Base-by-base conservation (phyloP, 2,888 invertebrate species). In the Tanytarsus gracilentus region DNA sequence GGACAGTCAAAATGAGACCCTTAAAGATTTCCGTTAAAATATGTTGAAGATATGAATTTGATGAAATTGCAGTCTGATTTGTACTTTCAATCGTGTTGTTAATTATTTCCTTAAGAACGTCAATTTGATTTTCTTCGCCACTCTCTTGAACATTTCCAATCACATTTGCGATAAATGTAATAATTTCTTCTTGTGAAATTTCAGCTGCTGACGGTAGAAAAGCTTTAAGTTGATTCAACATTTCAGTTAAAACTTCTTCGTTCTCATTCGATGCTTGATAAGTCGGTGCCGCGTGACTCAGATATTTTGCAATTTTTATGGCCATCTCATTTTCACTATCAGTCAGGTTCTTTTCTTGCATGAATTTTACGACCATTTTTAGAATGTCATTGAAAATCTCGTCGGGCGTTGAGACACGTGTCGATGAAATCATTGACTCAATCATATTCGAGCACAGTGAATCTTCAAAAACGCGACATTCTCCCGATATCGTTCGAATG, bases 181-280 rank as follows among this genome's bases (percentile, higher is more conserved):
- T 62, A 55, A 71, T 69, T 3, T 69, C 66, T 11, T 67, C 65
- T 4, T 44, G 18, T 5, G 67, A 66, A 5, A 72, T 65, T 61
- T 68, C 66, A 2, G 69, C 64, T 2, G 71, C 65, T 53, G 70
- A 69, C 1, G 72, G 72, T 53, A 73, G 65, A 61, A 72, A 67
- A 3, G 64, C 66, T 63, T 69, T 67, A 49, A 73, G 63, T 29
- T 69, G 69, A 23, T 70, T 68, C 2, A 69, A 67, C 9, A 72
- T 65, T 55, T 70, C 70, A 18, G 68, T 69, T 33, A 70, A 66
- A 4, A 71, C 69, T 29, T 69, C 68, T 51, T 72, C 71, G 2
- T 69, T 70, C 25, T 71, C 65, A 3, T 65, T 64, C 9, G 70
- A 69, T 52, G 71, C 69, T 36, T 71, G 71, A 39, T 66, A 44